Evolutionary conservation across 2,888 invertebrate species (phyloP), one percentile per base, ranked within the genome.

Genomic region (Aphidoletes aphidimyza): DNA sequence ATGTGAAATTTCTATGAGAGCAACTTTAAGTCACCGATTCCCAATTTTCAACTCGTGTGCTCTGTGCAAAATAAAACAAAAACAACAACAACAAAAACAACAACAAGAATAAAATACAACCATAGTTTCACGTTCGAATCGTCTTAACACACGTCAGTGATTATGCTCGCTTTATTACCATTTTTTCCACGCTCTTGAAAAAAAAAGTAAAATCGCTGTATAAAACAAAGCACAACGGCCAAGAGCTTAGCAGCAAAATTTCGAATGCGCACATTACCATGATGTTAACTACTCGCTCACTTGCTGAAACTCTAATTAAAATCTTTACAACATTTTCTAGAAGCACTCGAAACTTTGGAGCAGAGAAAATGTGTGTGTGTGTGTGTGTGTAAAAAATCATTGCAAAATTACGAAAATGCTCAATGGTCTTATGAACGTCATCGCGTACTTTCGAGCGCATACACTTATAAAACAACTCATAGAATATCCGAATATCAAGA

Each of bases 251-350:
- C 69, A 30, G 26, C 30, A 34, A 69, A 69, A 69, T 69, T 69
- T 26, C 69, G 69, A 69, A 30, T 69, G 69, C 69, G n/a, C 69
- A 69, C 34, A 69, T 69, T 69, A 69, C 30, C 11, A 69, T 69
- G 69, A 69, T 69, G 30, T 69, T 69, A 30, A 69, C 30, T 69
- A 69, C 69, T 69, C 69, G 69, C 69, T 30, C n/a, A 54, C 34
- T 69, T 3, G 34, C 30, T 69, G 69, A 30, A 69, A 69, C 69
- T 69, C 69, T 69, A 69, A 69, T 69, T 69, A 69, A 69, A 69
- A 69, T 69, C 69, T 69, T 34, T 26, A 69, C 69, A 69, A 69
- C 69, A 30, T 69, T 69, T 69, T 69, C 69, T 69, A 69, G 69
- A 69, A 69, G 34, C 69, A 34, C 69, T 69, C 69, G 34, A 69